Evolutionary conservation across 2,113 vertebrate species (phyloP).

Genomic region (Antigone vipio): DNA sequence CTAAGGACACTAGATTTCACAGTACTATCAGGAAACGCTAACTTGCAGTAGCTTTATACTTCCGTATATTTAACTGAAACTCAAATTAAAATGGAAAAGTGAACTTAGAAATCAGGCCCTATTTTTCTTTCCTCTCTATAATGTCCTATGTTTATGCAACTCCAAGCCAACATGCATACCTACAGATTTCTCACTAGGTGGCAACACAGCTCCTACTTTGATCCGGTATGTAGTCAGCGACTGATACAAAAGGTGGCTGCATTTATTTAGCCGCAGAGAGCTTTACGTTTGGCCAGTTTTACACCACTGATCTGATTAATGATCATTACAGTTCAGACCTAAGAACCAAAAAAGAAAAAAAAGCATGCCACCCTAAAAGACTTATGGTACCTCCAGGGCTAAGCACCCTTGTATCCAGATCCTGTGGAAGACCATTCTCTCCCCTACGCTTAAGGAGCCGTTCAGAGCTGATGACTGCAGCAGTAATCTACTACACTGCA

Average conservation of each 20-base stretch:
- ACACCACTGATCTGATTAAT: neutral
- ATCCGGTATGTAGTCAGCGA: neutral
- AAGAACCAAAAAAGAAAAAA: neutral
- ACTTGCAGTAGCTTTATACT: neutral
- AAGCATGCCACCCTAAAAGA: neutral
- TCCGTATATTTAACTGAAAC: neutral
- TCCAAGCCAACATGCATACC: neutral
- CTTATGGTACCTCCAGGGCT: neutral
- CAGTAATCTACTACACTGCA: neutral
- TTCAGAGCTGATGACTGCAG: neutral
- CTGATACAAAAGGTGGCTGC: neutral
- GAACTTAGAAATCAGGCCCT: neutral
- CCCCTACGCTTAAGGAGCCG: fast-evolving
- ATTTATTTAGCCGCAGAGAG: neutral
- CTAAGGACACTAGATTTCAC: neutral
- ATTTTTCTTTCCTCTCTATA: neutral
- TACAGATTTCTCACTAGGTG: conserved; percentile 35
- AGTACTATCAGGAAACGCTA: neutral
- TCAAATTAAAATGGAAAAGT: neutral
- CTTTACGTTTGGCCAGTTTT: neutral
- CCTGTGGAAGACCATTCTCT: neutral
- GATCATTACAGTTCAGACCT: neutral
- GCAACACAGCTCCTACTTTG: neutral
- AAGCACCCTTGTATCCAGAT: neutral
- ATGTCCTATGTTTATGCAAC: neutral